Conservation (phyloP, 2,113 vertebrate species). For the Sceloporus undulatus region DNA sequence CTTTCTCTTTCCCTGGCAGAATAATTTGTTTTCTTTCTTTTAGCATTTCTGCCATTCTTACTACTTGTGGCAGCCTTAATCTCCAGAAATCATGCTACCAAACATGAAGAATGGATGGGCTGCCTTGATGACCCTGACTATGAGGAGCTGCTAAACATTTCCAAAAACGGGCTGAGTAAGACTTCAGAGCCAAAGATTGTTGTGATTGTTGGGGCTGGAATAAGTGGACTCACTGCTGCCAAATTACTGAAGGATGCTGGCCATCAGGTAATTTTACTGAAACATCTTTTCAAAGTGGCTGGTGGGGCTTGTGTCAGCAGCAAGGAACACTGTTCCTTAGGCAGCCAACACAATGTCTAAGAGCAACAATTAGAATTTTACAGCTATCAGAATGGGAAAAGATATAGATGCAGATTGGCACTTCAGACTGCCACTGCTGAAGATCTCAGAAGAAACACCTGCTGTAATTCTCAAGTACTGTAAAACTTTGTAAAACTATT, state of each 20-base stretch:
- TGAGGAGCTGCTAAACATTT: conserved; percentile 54
- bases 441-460: no score
- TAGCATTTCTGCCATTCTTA: neutral
- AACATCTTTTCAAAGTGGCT: neutral
- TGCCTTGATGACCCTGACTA: conserved; percentile 66
- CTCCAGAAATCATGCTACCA: neutral
- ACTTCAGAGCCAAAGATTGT: neutral
- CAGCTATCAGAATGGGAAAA: no score
- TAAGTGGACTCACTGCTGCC: conserved; percentile 63
- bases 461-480: no score
- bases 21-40: neutral
- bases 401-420: no score
- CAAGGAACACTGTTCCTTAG: no score
- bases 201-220: conserved; percentile 69
- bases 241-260: conserved; percentile 62
- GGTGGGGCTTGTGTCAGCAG: neutral
- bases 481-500: no score
- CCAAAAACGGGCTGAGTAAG: conserved; percentile 33
- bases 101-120: neutral
- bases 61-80: neutral
- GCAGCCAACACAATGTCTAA: no score
- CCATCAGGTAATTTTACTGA: conserved; percentile 53
- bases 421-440: no score
- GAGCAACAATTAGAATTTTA: no score
- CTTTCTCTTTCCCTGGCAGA: neutral